Conservation (phyloP, 2,888 invertebrate species). For the Pachymerium ferrugineum region DNA sequence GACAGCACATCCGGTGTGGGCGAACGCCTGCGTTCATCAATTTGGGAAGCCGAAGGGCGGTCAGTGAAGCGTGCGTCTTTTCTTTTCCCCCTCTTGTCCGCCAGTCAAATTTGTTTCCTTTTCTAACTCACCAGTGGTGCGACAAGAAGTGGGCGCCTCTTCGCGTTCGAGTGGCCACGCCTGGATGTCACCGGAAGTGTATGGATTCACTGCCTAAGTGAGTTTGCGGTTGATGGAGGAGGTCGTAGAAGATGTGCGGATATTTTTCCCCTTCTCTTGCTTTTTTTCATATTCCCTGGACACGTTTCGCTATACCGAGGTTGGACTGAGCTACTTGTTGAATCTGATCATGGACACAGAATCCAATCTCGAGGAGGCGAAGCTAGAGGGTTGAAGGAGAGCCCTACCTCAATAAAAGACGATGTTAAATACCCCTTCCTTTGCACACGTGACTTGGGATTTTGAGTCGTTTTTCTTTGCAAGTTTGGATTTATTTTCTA, state of each 20-base stretch:
- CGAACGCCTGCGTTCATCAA: background rate
- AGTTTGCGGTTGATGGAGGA: conserved; percentile 2
- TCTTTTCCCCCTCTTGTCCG: background rate
- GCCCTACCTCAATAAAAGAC: too few species aligned
- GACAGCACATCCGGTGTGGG: background rate
- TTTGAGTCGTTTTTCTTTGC: background rate
- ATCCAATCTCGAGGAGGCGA: conserved; percentile 2
- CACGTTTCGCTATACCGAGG: background rate
- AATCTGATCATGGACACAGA: conserved; percentile 17
- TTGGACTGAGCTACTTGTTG: conserved; percentile 1
- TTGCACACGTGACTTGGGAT: background rate
- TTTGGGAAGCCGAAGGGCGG: background rate
- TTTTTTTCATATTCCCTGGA: background rate
- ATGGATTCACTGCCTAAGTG: conserved; percentile 15
- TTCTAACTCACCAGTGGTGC: background rate
- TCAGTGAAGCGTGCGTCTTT: background rate
- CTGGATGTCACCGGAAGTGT: conserved; percentile 4
- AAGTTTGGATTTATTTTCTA: background rate
- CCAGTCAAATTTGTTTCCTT: conserved; percentile 14
- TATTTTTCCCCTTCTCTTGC: background rate
- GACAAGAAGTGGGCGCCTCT: background rate
- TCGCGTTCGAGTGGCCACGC: background rate
- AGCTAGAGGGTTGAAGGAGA: background rate
- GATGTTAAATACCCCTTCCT: background rate
- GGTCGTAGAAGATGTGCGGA: background rate